Percentiles rank a stretch among this genome's conserved stretches.
These are phyloP conservation scores for Eumerus sabulonum DNA, from an alignment of 2,888 invertebrate species.

Conservation along the genomic window DNA sequence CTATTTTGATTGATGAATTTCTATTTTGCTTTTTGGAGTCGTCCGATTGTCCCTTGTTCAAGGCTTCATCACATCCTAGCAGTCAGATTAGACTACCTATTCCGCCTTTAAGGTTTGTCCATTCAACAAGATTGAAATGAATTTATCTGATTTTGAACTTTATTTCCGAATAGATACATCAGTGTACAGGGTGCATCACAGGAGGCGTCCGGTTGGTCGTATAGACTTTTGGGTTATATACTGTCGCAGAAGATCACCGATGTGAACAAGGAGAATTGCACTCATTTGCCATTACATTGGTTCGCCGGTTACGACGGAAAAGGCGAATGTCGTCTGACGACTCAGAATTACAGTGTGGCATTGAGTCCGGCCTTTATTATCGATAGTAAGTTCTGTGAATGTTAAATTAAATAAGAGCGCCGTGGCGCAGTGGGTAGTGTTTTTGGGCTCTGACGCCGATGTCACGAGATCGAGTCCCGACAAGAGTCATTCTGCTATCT, in stretches of 20 bases:
- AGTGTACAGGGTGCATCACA: constrained; percentile 76
- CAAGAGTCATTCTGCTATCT: too few relatives aligned
- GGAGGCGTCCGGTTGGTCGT: constrained; percentile 77
- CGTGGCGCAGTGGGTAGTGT: too few relatives aligned
- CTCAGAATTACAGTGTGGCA: constrained; percentile 87
- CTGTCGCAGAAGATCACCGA: constrained; percentile 72
- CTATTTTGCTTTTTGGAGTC: constrained; percentile 88
- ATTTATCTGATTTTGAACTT: too few relatives aligned
- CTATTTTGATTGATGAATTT: constrained; percentile 83
- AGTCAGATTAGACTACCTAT: constrained; percentile 76
- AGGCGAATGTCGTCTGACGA: constrained; percentile 86
- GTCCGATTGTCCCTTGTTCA: constrained; percentile 85
- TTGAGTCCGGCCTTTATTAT: constrained; percentile 91
- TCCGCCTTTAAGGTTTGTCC: constrained; percentile 74
- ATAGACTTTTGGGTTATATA: constrained; percentile 77
- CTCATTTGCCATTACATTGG: constrained; percentile 80
- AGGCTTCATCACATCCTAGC: constrained; percentile 81
- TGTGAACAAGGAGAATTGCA: constrained; percentile 79
- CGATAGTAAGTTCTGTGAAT: constrained; percentile 80
- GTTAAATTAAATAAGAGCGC: too few relatives aligned
- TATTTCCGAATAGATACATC: constrained; percentile 73
- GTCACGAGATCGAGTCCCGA: too few relatives aligned
- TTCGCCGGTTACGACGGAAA: constrained; percentile 83
- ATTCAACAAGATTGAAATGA: not conserved
- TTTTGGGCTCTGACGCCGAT: too few relatives aligned